A percentile compares a stretch with the other conserved stretches of the same genome.
phyloP scores from a whole-genome alignment of 2,888 invertebrate genomes.

The Gibbula magus region DNA sequence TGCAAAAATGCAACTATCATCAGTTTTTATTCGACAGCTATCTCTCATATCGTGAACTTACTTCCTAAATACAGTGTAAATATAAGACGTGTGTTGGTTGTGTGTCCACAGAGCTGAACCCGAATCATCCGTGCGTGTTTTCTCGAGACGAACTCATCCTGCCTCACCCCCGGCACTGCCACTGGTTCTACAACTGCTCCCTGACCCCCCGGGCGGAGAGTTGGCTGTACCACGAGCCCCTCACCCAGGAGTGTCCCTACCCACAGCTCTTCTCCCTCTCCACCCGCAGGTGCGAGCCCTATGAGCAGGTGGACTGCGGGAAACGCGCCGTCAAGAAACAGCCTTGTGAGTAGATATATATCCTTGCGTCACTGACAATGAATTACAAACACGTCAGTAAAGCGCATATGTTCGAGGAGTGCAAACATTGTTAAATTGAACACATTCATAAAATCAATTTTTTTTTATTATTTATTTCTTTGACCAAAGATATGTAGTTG shows the following conservation, averaged over 20 bases:
- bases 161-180: slow-evolving; percentile 58
- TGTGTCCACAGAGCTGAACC: slow-evolving; percentile 16
- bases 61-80: too few relatives aligned
- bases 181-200: slow-evolving; percentile 60
- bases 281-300: slow-evolving; percentile 48
- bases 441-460: too few relatives aligned
- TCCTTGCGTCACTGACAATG: not conserved
- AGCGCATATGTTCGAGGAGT: too few relatives aligned
- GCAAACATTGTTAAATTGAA: too few relatives aligned
- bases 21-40: too few relatives aligned
- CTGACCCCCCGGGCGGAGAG: not conserved
- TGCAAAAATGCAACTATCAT: too few relatives aligned
- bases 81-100: too few relatives aligned
- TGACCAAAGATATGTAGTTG: too few relatives aligned
- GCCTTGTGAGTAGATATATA: slow-evolving; percentile 55
- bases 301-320: slow-evolving; percentile 52
- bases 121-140: slow-evolving; percentile 29
- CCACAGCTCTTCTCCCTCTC: slow-evolving; percentile 52
- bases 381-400: too few relatives aligned
- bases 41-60: too few relatives aligned
- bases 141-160: slow-evolving; percentile 40
- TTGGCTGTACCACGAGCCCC: slow-evolving; percentile 31
- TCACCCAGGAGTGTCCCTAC: slow-evolving; percentile 51
- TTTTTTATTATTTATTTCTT: too few relatives aligned
- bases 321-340: slow-evolving; percentile 50